A percentile compares a stretch with the other conserved stretches of the same genome.
phyloP scores from a whole-genome alignment of 2,797 vertebrate genomes.

The Lindbergichthys nudifrons region DNA sequence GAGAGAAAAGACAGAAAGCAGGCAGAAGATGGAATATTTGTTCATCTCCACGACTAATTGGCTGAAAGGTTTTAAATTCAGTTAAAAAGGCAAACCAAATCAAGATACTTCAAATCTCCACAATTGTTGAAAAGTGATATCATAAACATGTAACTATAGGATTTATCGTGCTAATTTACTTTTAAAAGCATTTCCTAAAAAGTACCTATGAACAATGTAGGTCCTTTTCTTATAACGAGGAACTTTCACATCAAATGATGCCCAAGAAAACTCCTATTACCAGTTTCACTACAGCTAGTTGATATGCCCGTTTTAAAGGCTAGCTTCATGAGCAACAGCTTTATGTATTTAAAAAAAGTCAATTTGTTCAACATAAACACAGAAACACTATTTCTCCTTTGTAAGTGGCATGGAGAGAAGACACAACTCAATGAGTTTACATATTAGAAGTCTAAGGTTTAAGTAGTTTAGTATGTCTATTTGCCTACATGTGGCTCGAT shows the following conservation, averaged over 20 bases:
- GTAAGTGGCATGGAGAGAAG: too few relatives aligned
- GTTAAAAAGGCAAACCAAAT: slow-evolving; percentile 19
- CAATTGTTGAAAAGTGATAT: slow-evolving; percentile 1
- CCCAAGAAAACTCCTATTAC: neutral
- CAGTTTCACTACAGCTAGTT: neutral
- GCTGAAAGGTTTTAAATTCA: slow-evolving; percentile 29
- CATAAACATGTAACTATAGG: neutral
- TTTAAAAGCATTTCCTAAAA: neutral
- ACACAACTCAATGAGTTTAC: too few relatives aligned
- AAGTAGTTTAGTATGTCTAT: too few relatives aligned
- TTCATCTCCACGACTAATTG: slow-evolving; percentile 24
- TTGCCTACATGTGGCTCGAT: too few relatives aligned
- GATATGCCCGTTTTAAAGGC: neutral
- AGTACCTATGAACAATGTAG: neutral
- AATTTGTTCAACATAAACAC: too few relatives aligned
- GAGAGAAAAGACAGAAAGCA: slow-evolving; percentile 5
- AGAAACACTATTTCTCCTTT: too few relatives aligned
- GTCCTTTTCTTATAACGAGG: neutral
- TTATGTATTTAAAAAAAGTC: neutral
- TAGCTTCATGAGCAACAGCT: neutral
- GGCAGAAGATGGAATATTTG: slow-evolving; percentile 31
- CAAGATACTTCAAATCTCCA: neutral
- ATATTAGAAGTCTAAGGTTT: too few relatives aligned
- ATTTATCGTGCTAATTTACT: neutral
- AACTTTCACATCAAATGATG: neutral